Evolutionary conservation across 2,113 vertebrate genomes (phyloP), one percentile per base, ranked within the genome.

Genomic region (Tachycineta bicolor): DNA sequence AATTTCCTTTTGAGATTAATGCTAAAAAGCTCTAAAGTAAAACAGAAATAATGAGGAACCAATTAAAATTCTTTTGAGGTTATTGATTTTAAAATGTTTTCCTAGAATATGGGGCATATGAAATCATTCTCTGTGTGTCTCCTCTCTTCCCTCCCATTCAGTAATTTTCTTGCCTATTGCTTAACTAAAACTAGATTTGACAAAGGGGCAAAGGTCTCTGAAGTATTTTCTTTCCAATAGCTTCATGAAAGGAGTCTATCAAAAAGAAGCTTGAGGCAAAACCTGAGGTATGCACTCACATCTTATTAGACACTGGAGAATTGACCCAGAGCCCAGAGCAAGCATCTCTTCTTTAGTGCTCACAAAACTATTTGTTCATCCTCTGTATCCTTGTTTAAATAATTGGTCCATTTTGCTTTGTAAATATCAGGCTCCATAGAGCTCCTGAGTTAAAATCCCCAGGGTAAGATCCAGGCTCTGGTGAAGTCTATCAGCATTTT

Each of bases 391-490:
- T 81, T 94, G 73, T 78, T 83, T 89, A 83, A 96, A 81, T 91
- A 92, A 89, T 84, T 75, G 28, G 46, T 84, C 29, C 15, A 5
- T 75, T 92, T 92, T 92, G n/a, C 89, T 95, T 89, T 73, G 58
- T 82, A 95, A 95, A 92, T 94, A 94, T 69, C 87, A 82, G 18
- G 49, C 44, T 75, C 52, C 11, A 52, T 26, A 41, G 41, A 78
- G 8, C 62, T 78, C 37, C 49, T 64, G 46, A 78, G 53, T 52
- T 52, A 67, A 89, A 92, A 13, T 4, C 47, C 34, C 52, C 12
- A 31, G 71, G 33, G 47, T 39, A 44, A 82, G 53, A 93, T 55
- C 26, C 83, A 76, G 41, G 55, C 34, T 69, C 64, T 17, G 14
- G 41, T 76, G 67, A 56, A 89, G 88, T 90, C 71, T 88, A 84